Conservation (phyloP, 2,888 invertebrate genomes). For the Encarsia formosa region DNA sequence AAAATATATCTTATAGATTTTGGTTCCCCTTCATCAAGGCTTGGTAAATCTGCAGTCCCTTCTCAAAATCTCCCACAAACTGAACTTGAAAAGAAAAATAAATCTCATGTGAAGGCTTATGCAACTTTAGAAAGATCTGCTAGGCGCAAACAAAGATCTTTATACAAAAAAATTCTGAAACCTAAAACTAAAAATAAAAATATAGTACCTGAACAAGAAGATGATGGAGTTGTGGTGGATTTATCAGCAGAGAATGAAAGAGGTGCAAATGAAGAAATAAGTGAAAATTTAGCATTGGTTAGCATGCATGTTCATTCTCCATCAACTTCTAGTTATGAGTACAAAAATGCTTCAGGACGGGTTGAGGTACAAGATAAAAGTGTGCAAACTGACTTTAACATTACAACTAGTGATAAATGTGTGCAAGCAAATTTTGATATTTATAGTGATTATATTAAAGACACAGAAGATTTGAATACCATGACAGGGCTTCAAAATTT, state of each 20-base stretch:
- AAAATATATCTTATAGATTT: too few species aligned
- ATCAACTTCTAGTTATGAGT: too few species aligned
- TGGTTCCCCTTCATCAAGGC: too few species aligned
- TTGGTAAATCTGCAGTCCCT: not conserved
- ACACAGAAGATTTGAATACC: not conserved
- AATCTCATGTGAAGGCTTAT: not conserved
- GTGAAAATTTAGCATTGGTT: too few species aligned
- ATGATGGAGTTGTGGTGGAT: too few species aligned
- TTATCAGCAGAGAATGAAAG: too few species aligned
- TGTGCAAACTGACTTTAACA: not conserved
- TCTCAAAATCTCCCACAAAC: not conserved
- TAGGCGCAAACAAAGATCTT: not conserved
- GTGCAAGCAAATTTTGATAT: not conserved
- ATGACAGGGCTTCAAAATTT: conserved; percentile 4
- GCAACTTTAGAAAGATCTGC: not conserved
- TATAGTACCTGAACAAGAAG: too few species aligned
- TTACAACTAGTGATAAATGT: not conserved
- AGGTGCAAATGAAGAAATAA: too few species aligned
- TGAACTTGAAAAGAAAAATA: not conserved
- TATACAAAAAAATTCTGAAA: not conserved
- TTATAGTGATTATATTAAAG: not conserved
- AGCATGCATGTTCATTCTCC: too few species aligned
- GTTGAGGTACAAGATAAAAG: not conserved
- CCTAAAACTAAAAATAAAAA: not conserved
- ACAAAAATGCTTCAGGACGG: not conserved